Base-by-base conservation (phyloP, 2,797 vertebrate species). In the Taenioides sp. region DNA sequence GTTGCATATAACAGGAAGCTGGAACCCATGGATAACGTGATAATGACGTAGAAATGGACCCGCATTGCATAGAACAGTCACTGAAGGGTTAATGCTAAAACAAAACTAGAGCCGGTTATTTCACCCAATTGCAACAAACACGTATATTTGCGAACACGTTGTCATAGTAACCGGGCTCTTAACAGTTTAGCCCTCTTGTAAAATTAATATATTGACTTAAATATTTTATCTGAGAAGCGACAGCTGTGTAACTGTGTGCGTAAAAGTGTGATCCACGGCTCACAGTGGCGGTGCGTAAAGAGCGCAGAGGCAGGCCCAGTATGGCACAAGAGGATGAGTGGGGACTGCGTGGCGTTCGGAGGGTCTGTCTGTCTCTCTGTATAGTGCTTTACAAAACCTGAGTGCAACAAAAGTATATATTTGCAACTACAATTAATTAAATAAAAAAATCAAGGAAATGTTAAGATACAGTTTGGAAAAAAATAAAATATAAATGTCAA, bases 41-140 rank as follows among this genome's bases (percentile, higher is more conserved):
- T 40, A 7, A 40, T 27, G 71, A 73, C 65, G 52, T 65, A 73
- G 58, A 77, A 47, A 64, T 65, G 57, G 57, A 52, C 31, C 80
- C 60, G 63, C 59, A 47, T 89, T 90, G 86, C 86, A 89, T 89
- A 89, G 83, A 77, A 84, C 77, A 73, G 23, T 70, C 80, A 61
- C 68, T 75, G 79, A 85, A 88, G 71, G 43, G 43, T 47, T 47
- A 47, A 47, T 5, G 14, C 16, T 82, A 85, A 88, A 87, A 89
- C 78, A 10, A 37, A 37, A 37, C 34, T 2, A 87, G 80, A 86
- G 62, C 60, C 7, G 73, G 71, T 43, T 67, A 47, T 69, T 72
- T 79, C 34, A 57, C 62, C 2, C 31, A n/a, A 69, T 78, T 58
- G 73, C 62, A 65, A 69, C n/a, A 2, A 47, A 47, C 27, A 52